Conservation (phyloP, 2,797 vertebrate species). For the Bucorvus abyssinicus region DNA sequence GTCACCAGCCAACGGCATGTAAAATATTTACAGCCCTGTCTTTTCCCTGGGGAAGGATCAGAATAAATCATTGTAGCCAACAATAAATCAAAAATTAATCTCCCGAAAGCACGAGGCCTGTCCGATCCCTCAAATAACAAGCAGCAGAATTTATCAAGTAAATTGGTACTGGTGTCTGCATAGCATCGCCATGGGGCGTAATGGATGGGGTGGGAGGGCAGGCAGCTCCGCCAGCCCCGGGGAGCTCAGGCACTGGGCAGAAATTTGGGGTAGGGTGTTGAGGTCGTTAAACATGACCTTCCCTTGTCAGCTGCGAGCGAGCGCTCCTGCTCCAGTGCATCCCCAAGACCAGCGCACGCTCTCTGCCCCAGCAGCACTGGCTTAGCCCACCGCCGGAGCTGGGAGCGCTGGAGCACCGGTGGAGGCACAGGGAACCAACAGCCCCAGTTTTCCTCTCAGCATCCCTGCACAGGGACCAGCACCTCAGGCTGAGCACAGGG, state of each 20-base stretch:
- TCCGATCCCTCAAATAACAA: conserved; percentile 71
- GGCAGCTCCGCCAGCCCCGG: not conserved
- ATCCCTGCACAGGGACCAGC: not conserved
- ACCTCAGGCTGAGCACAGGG: not conserved
- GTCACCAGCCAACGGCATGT: conserved; percentile 70
- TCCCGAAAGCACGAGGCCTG: conserved; percentile 68
- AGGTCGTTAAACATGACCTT: not conserved
- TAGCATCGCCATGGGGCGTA: not conserved
- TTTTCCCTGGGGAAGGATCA: conserved; percentile 66
- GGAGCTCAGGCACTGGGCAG: not conserved
- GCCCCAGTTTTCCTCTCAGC: accelerated
- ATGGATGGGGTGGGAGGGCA: conserved; percentile 25
- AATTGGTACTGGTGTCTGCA: conserved; percentile 25
- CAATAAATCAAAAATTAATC: conserved; percentile 84
- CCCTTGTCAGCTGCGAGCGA: accelerated
- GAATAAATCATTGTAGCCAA: conserved; percentile 74
- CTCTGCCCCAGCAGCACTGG: not conserved
- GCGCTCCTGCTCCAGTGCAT: accelerated
- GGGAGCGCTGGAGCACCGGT: accelerated
- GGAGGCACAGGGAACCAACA: not conserved
- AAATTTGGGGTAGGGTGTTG: not conserved
- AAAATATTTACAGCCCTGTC: conserved; percentile 73
- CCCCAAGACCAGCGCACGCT: not conserved
- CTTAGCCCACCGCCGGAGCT: accelerated
- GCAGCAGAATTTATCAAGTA: conserved; percentile 66